Evolutionary conservation across 2,797 vertebrate species (phyloP), one percentile per base, ranked within the genome.

Genomic region (Emydoidea blandingii): DNA sequence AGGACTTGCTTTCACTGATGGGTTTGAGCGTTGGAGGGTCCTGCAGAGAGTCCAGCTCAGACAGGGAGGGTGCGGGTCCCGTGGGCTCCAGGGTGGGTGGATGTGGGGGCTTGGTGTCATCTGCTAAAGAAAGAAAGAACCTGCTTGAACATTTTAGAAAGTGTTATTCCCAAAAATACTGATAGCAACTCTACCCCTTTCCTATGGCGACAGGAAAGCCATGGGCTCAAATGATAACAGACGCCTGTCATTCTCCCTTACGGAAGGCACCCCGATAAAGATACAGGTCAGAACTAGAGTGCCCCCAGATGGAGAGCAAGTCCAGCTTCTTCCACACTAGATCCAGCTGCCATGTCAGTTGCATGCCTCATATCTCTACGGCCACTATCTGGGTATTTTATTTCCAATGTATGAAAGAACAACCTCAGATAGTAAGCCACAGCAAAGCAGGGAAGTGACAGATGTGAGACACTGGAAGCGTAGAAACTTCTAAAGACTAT

Each of bases 31-130:
- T 99, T 12, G 99, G 99, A 87, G 99, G 99, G 31, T 99, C 99
- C 94, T 99, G 98, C 85, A 98, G 98, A 56, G 98, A 96, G 50
- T 99, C 99, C 85, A 98, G 98, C 53, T 98, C 99, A 4, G 99
- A 99, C 52, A 99, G 98, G 85, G 99, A 98, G 57, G 99, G 99
- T 47, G 98, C 98, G 0, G 99, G 99, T 93, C 99, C 99, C 2
- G 99, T 99, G 57, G 99, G 99, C 97, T 99, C 99, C 97, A 99
- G 98, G 91, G 98, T 99, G 5, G 99, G 99, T 85, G 99, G 99
- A 2, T 99, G 98, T 0, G 98, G 98, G 94, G 98, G 98, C 98
- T 99, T 99, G 94, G 98, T 97, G 97, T 99, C 99, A 96, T 99
- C 99, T 99, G 98, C 82, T 98, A 98, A 95, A 88, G 86, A 98